Evolutionary conservation across 2,797 vertebrate species (phyloP), one percentile per base, ranked within the genome.

Genomic region (Anomalospiza imberbis): DNA sequence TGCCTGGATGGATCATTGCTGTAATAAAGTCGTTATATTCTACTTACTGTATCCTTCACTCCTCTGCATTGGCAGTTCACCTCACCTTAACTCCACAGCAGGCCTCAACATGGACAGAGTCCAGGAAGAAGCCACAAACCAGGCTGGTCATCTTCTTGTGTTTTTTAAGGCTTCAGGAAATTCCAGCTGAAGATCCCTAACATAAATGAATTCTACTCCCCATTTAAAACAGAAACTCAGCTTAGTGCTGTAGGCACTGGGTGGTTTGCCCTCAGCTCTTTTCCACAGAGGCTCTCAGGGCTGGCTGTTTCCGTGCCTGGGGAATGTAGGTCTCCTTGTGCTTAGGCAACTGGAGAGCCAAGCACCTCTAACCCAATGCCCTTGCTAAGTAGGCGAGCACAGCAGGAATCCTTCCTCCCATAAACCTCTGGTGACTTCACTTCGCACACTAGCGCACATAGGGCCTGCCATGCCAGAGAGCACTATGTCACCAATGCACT

Each of bases 281-380:
- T 65, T 40, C 32, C 9, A 0, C 18, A 25, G 62, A 14, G n/a
- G 50, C n/a, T 85, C 26, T 72, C 0, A 0, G 48, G 40, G 15
- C 44, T 62, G 74, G 32, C 31, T 44, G 28, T 77, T 85, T 63
- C 65, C 10, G 31, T 13, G 24, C 9, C 13, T 28, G 28, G 76
- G 34, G 57, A 85, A 84, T 79, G 76, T 94, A 91, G 93, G 77
- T 84, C 83, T 94, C 38, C 73, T 72, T 0, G 1, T 44, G 77
- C 94, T 94, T 72, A 63, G 71, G 91, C 83, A 93, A 81, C 25
- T 29, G 60, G 28, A 38, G 60, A 87, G 65, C 63, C 77, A n/a
- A 63, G 42, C 53, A 76, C 60, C 77, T 95, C 86, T 93, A 92
- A 74, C 91, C 80, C 63, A 79, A 67, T 83, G 85, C 42, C 55